A percentile compares a stretch with the other conserved stretches of the same genome.
These are phyloP conservation scores for Seriola aureovittata DNA, from an alignment of 2,113 vertebrate species.

Conservation along the genomic window DNA sequence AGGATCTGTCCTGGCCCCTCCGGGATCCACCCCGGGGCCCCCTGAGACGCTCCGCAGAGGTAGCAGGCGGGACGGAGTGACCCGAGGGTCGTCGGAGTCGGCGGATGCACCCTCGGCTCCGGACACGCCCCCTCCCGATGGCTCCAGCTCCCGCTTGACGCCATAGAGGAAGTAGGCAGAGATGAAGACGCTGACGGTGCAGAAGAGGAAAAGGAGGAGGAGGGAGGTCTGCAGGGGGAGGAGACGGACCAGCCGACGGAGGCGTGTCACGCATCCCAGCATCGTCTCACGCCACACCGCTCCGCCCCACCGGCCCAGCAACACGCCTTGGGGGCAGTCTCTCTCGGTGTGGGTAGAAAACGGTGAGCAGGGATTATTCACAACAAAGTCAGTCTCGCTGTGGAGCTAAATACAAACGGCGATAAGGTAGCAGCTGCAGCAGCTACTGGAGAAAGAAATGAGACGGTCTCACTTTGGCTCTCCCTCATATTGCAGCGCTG, in stretches of 20 bases:
- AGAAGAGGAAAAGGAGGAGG: slow-evolving; percentile 95
- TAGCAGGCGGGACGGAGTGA: slow-evolving; percentile 90
- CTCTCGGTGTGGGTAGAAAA: slow-evolving; percentile 44
- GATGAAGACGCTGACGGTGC: slow-evolving; percentile 95
- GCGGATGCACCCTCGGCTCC: slow-evolving; percentile 83
- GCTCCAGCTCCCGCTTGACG: slow-evolving; percentile 95
- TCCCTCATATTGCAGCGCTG: slow-evolving; percentile 81
- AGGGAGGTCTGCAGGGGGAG: slow-evolving; percentile 95
- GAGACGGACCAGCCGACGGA: slow-evolving; percentile 94
- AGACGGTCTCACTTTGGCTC: slow-evolving; percentile 72
- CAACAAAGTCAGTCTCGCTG: slow-evolving; percentile 49
- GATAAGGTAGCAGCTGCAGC: slow-evolving; percentile 64
- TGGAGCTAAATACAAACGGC: slow-evolving; percentile 46
- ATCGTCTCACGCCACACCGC: slow-evolving; percentile 80
- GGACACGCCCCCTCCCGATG: slow-evolving; percentile 87
- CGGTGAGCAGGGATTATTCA: slow-evolving; percentile 32
- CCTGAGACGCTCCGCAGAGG: slow-evolving; percentile 85
- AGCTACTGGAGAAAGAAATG: slow-evolving; percentile 80
- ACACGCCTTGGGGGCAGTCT: slow-evolving; percentile 72
- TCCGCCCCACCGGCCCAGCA: slow-evolving; percentile 71
- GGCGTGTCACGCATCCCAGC: slow-evolving; percentile 88
- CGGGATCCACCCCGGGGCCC: slow-evolving; percentile 77
- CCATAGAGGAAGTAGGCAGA: slow-evolving; percentile 99
- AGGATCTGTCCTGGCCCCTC: slow-evolving; percentile 91
- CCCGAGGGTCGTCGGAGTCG: slow-evolving; percentile 88